Conservation (phyloP, 1,140 invertebrate species). For the Kradibia gibbosae region DNA sequence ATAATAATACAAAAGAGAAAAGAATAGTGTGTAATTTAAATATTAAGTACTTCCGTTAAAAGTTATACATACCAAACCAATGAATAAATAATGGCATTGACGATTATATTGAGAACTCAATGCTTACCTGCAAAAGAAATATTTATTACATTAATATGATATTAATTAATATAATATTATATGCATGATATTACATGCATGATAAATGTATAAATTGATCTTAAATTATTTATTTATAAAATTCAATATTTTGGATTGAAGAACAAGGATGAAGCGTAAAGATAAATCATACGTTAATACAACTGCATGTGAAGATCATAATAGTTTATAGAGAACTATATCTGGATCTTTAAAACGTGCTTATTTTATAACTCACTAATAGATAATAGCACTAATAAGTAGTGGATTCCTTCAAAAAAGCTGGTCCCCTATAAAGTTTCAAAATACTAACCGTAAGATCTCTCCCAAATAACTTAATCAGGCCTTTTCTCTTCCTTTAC, state of each 20-base stretch:
- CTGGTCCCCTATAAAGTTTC: not conserved
- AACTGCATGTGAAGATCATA: not conserved
- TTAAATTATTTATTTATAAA: not conserved
- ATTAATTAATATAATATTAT: too few relatives aligned
- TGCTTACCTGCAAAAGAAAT: not conserved
- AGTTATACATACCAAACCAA: not conserved
- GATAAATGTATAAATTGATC: not conserved
- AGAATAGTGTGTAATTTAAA: too few relatives aligned
- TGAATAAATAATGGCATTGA: not conserved
- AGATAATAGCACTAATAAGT: too few relatives aligned
- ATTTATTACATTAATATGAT: too few relatives aligned
- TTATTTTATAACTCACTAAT: not conserved
- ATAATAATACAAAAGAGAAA: too few relatives aligned
- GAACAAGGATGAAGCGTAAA: not conserved
- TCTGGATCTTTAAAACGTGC: not conserved
- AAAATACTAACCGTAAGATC: not conserved
- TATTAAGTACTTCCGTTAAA: not conserved
- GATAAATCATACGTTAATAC: not conserved
- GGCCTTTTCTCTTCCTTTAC: not conserved
- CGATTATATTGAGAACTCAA: not conserved
- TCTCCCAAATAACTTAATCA: conserved; percentile 38
- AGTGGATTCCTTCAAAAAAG: not conserved
- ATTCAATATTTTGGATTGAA: not conserved
- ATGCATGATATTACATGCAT: too few relatives aligned
- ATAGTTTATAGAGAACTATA: not conserved